Conservation (phyloP, 2,113 vertebrate species). For the Heliornis fulica region DNA sequence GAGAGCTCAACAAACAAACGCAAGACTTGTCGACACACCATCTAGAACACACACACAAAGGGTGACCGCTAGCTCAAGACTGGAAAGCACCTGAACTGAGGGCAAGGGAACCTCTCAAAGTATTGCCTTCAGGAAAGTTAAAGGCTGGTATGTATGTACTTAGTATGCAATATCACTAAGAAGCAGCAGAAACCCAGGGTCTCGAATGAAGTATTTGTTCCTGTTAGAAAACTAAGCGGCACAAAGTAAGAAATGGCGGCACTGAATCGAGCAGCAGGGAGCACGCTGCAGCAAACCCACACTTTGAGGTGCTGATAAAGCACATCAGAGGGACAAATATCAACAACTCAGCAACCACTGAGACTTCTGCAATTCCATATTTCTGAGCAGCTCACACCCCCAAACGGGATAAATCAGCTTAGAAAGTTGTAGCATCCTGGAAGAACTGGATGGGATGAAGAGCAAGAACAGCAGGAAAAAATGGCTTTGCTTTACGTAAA, state of each 20-base stretch:
- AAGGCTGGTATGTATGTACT: not conserved
- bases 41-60: not conserved
- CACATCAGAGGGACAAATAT: not conserved
- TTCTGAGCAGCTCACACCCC: not conserved
- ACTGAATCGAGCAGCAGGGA: constrained; percentile 21
- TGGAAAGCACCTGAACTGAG: not conserved
- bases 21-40: not conserved
- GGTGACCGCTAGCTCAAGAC: not conserved
- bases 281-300: not conserved
- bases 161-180: not conserved
- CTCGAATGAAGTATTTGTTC: not conserved
- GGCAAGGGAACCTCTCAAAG: not conserved
- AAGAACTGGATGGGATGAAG: not conserved
- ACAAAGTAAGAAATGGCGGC: not conserved
- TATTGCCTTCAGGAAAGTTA: not conserved
- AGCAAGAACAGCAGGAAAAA: not conserved
- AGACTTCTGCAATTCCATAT: not conserved
- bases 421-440: not conserved
- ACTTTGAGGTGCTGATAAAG: not conserved
- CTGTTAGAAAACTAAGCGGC: not conserved
- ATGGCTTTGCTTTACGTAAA: not conserved
- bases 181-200: not conserved
- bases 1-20: not conserved
- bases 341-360: not conserved
- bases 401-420: not conserved